phyloP scores from a whole-genome alignment of 64 coral and sea anemone genomes.

The Trachythela sp. region DNA sequence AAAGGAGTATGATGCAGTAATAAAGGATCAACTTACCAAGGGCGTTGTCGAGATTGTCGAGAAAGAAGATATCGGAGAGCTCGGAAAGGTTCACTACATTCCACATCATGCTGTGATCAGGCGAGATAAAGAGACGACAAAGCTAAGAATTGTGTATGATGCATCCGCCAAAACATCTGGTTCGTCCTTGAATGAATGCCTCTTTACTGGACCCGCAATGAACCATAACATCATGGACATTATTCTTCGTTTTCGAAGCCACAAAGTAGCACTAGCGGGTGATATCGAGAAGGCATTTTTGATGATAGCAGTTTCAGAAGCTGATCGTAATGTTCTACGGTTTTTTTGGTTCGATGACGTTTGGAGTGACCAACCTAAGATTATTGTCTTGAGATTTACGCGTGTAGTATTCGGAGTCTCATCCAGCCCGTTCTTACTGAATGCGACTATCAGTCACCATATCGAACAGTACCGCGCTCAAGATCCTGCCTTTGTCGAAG shows the following conservation, averaged over 20 bases:
- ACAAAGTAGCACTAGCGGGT: constrained; percentile 24
- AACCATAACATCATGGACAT: constrained; percentile 34
- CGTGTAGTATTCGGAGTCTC: constrained; percentile 54
- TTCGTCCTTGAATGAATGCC: constrained; percentile 45
- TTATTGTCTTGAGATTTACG: constrained; percentile 29
- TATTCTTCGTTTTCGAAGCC: constrained; percentile 31
- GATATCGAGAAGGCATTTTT: constrained; percentile 60
- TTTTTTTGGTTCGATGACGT: constrained; percentile 46
- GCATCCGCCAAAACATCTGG: constrained; percentile 45
- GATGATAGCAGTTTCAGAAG: constrained; percentile 16
- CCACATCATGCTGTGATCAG: constrained; percentile 55
- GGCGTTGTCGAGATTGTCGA: constrained; percentile 51
- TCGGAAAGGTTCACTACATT: constrained; percentile 61
- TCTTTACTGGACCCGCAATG: constrained; percentile 33
- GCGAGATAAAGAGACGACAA: constrained; percentile 52
- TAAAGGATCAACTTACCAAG: constrained; percentile 25
- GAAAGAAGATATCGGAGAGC: not conserved
- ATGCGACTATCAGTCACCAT: constrained; percentile 37
- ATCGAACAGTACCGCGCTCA: constrained; percentile 5
- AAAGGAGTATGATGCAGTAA: constrained; percentile 52
- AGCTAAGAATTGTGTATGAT: constrained; percentile 69
- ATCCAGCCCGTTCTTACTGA: constrained; percentile 22
- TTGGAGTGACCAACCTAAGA: not conserved
- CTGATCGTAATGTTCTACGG: constrained; percentile 30
- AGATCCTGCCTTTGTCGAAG: not conserved